Percentiles rank a stretch among this genome's conserved stretches.
phyloP scores from a whole-genome alignment of 2,888 invertebrate species.

The Ormyrus nitidulus region DNA sequence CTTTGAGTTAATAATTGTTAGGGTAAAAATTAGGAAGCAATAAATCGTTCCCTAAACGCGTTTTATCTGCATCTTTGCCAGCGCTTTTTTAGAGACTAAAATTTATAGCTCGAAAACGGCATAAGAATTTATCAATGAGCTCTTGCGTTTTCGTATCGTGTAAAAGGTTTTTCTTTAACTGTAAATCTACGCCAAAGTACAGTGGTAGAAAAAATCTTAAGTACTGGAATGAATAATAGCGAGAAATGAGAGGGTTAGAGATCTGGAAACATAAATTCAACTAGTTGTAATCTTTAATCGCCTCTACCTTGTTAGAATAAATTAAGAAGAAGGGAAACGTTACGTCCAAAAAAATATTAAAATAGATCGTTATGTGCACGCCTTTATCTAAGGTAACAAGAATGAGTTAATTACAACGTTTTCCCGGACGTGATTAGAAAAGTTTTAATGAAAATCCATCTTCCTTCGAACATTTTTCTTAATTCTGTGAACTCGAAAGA shows the following conservation, averaged over 20 bases:
- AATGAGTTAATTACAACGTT: not conserved
- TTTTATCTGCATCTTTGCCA: constrained; percentile 2
- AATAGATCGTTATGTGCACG: too few relatives aligned
- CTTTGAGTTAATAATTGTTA: not conserved
- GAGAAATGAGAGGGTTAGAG: not conserved
- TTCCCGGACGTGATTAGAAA: not conserved
- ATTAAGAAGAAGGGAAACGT: too few relatives aligned
- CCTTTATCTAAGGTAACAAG: too few relatives aligned
- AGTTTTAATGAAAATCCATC: constrained; percentile 21
- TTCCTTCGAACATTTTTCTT: not conserved
- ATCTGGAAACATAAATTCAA: too few relatives aligned
- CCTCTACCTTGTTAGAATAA: too few relatives aligned
- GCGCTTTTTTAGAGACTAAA: not conserved
- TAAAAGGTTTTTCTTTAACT: not conserved
- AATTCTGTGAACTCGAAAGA: too few relatives aligned
- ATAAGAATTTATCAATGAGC: not conserved
- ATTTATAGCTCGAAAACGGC: not conserved
- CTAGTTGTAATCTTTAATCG: too few relatives aligned
- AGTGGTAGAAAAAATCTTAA: not conserved
- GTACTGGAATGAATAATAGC: not conserved
- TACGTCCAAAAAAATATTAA: too few relatives aligned
- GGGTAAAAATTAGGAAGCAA: not conserved
- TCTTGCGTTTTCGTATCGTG: not conserved
- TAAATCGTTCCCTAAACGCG: not conserved
- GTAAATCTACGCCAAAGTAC: not conserved